A percentile compares a stretch with the other conserved stretches of the same genome.
phyloP scores from a whole-genome alignment of 2,113 vertebrate genomes.

The Mugil cephalus region DNA sequence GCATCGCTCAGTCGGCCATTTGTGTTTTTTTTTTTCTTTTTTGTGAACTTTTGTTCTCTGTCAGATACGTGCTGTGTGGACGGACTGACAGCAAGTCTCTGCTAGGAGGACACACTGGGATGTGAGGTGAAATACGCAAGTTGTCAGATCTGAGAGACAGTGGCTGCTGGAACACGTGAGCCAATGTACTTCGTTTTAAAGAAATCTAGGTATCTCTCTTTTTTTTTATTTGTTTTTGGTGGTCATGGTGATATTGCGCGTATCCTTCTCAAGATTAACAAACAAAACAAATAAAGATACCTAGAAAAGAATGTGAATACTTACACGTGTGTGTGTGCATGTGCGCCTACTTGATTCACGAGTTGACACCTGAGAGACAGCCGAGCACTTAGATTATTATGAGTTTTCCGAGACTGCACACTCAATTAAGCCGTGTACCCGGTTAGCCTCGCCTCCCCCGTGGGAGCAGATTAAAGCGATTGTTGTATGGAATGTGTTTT shows the following conservation, averaged over 20 bases:
- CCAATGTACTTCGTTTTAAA: slow-evolving; percentile 12
- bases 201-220: background rate
- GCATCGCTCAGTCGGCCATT: slow-evolving; percentile 48
- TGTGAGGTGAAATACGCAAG: slow-evolving; percentile 35
- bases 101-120: slow-evolving; percentile 43
- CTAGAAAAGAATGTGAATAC: slow-evolving; percentile 1
- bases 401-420: slow-evolving; percentile 18
- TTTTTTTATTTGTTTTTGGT: background rate
- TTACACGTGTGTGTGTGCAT: fast-evolving
- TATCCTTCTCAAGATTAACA: background rate
- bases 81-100: slow-evolving; percentile 42
- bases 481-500: slow-evolving; percentile 4
- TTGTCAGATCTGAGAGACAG: slow-evolving; percentile 25
- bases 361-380: slow-evolving; percentile 33
- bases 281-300: slow-evolving; percentile 5
- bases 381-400: slow-evolving; percentile 3
- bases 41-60: slow-evolving; percentile 42
- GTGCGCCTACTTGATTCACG: slow-evolving; percentile 16
- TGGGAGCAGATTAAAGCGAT: slow-evolving; percentile 20
- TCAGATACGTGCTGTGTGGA: slow-evolving; percentile 23
- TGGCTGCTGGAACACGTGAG: background rate
- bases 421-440: slow-evolving; percentile 40
- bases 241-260: background rate
- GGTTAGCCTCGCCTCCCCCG: slow-evolving; percentile 18
- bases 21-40: slow-evolving; percentile 37